phyloP scores from a whole-genome alignment of 2,888 invertebrate species.

The Adelphocoris suturalis region DNA sequence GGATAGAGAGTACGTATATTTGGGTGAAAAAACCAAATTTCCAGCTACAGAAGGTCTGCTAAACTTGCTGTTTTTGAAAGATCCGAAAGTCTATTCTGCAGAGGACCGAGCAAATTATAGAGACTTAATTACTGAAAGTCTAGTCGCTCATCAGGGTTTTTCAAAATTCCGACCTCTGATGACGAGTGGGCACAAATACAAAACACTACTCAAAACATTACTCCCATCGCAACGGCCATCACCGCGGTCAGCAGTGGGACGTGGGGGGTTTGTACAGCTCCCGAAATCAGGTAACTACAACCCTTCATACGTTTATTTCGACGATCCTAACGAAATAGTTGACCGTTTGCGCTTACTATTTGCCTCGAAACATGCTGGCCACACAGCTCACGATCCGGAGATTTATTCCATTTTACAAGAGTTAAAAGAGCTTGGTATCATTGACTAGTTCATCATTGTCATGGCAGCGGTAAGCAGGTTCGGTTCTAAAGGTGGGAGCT shows the following conservation, averaged over 20 bases:
- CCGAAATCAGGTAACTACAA: neutral
- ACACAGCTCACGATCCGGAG: constrained; percentile 32
- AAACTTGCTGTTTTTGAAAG: constrained; percentile 33
- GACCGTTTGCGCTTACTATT: constrained; percentile 12
- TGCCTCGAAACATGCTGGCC: neutral
- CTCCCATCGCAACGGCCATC: neutral
- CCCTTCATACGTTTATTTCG: constrained; percentile 30
- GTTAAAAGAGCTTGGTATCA: neutral
- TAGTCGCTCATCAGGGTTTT: neutral
- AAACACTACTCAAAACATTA: no score
- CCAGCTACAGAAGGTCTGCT: constrained; percentile 35
- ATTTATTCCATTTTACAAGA: constrained; percentile 6
- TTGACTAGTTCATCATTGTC: no score
- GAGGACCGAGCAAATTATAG: constrained; percentile 39
- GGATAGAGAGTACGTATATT: no score
- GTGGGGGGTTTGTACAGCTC: neutral
- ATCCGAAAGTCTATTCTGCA: neutral
- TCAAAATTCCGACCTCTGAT: neutral
- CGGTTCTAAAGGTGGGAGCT: no score
- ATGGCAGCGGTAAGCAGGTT: no score
- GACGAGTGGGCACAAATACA: neutral
- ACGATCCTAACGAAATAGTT: constrained; percentile 38
- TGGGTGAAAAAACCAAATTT: no score
- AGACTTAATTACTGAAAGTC: constrained; percentile 5
- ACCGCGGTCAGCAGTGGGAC: neutral